Base-by-base conservation (phyloP, 2,797 vertebrate genomes). In the Rhinella marina region DNA sequence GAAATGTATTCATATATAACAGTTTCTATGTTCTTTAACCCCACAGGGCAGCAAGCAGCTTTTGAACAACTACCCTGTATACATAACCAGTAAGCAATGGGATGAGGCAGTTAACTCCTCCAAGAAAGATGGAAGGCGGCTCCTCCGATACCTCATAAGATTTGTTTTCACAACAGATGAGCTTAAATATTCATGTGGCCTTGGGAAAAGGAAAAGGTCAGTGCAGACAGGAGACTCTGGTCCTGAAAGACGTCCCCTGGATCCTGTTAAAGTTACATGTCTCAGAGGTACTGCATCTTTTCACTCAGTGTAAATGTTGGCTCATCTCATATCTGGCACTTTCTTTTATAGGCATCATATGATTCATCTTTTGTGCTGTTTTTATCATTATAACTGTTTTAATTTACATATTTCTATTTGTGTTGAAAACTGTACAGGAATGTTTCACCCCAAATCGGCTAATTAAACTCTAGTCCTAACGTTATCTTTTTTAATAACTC, bases 211-310 rank as follows among this genome's bases (percentile, higher is more conserved):
- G 96, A 99, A 99, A 96, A 98, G 98, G 90, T 99, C 98, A 85
- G 97, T 98, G 93, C 97, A 99, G 96, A 97, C 97, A 91, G 97
- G 97, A 94, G 98, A 99, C 91, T 94, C 97, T 50, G 98, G 98
- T 91, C 97, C 97, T 87, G 98, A 99, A 96, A 97, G 98, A 94
- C 96, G 97, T 87, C 98, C 98, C 86, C 97, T 99, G 93, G 99
- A 99, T 96, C 98, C 98, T 56, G 95, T 99, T 94, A 99, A 99
- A 97, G 98, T 99, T 95, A 98, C 97, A 94, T 99, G 98, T 95
- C 98, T 99, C 95, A 97, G 98, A 99, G 98, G 98, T 99, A 97
- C 93, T 91, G 94, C 95, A 95, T 93, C 94, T 93, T 94, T 95
- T 95, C 93, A 89, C 95, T 94, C 94, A 92, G 94, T 89, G 93